Evolutionary conservation across 2,888 invertebrate species (phyloP).

Genomic region (Timema cristinae): DNA sequence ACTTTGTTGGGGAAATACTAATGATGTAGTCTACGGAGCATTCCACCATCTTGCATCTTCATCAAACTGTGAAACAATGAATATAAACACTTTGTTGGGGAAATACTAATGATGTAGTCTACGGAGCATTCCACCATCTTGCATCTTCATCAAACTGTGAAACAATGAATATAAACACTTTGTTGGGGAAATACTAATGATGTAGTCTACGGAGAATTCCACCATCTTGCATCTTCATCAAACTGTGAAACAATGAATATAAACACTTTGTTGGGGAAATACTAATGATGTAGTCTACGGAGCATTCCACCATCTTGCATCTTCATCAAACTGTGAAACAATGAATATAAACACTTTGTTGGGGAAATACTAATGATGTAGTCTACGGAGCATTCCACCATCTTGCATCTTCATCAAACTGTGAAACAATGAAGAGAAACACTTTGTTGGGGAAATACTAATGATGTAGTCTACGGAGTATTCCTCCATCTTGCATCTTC

Average conservation of each 20-base stretch:
- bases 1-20: background rate
- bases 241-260: background rate
- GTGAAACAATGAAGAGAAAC: background rate
- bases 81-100: background rate
- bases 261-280: background rate
- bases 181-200: slow-evolving; percentile 5
- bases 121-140: slow-evolving; percentile 7
- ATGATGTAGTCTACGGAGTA: background rate
- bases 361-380: slow-evolving; percentile 10
- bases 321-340: background rate
- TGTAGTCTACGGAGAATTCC: background rate
- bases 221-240: slow-evolving; percentile 11
- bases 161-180: background rate
- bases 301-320: slow-evolving; percentile 13
- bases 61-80: background rate
- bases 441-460: background rate
- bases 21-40: background rate
- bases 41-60: slow-evolving; percentile 12
- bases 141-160: slow-evolving; percentile 7
- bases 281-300: background rate
- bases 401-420: slow-evolving; percentile 11
- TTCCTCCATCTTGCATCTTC: slow-evolving; percentile 12
- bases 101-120: slow-evolving; percentile 5
- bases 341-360: background rate
- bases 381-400: slow-evolving; percentile 1